A percentile compares a stretch with the other conserved stretches of the same genome.
Conservation (phyloP, 2,888 invertebrate genomes). For the Augiades crinisus region DNA sequence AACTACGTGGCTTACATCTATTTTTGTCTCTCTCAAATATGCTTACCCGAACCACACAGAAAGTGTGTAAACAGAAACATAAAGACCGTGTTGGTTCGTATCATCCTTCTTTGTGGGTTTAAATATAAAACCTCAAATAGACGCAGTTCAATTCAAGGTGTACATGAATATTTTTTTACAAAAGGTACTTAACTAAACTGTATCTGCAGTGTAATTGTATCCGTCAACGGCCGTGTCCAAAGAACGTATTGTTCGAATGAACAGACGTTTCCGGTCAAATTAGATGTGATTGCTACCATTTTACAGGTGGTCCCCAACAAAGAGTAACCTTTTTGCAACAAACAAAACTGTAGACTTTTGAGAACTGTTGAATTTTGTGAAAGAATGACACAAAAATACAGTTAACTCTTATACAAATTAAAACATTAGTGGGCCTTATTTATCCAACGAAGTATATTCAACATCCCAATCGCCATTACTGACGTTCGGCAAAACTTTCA, state of each 20-base stretch:
- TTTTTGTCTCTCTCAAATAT: not conserved
- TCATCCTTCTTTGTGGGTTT: not conserved
- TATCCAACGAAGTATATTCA: too few relatives aligned
- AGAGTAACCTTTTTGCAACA: not conserved
- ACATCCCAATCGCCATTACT: not conserved
- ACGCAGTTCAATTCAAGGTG: not conserved
- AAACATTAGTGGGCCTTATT: too few relatives aligned
- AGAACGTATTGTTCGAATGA: not conserved
- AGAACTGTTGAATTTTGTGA: too few relatives aligned
- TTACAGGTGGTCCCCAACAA: not conserved
- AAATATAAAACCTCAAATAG: not conserved
- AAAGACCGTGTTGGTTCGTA: not conserved
- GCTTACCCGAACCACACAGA: not conserved
- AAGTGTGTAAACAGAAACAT: not conserved
- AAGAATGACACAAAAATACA: too few relatives aligned
- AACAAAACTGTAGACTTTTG: too few relatives aligned
- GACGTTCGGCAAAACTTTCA: not conserved
- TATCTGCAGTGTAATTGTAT: not conserved
- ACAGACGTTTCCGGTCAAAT: conserved; percentile 1
- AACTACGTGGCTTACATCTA: not conserved
- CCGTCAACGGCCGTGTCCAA: not conserved
- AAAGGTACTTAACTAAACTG: not conserved
- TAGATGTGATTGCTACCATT: not conserved
- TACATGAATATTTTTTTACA: not conserved
- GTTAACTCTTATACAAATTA: too few relatives aligned